phyloP scores from a whole-genome alignment of 2,113 vertebrate species.

The Takifugu bimaculatus region DNA sequence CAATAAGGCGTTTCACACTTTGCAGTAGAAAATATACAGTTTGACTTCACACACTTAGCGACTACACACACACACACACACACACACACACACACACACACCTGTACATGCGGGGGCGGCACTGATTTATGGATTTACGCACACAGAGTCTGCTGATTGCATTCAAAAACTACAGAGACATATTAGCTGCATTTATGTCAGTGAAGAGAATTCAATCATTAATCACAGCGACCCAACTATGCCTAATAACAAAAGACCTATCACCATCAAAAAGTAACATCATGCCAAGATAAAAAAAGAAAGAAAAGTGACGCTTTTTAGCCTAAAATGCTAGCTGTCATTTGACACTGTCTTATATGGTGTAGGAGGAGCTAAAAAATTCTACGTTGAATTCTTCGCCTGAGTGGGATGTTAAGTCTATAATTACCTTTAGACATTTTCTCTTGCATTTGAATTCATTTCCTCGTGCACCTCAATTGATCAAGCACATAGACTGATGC shows the following conservation, averaged over 20 bases:
- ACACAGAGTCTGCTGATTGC: neutral
- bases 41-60: constrained; percentile 36
- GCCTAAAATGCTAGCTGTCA: too few species aligned
- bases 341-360: too few species aligned
- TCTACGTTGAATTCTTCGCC: too few species aligned
- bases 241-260: neutral
- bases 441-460: too few species aligned
- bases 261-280: neutral
- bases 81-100: constrained; percentile 9
- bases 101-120: neutral
- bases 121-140: neutral
- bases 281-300: too few species aligned
- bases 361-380: too few species aligned
- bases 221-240: too few species aligned
- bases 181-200: constrained; percentile 7
- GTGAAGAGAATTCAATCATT: neutral
- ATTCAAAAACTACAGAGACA: constrained; percentile 13
- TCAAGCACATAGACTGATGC: constrained; percentile 2
- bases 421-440: too few species aligned
- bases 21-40: constrained; percentile 45
- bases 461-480: constrained; percentile 9
- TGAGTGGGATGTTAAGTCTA: too few species aligned
- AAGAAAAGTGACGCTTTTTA: too few species aligned
- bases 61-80: constrained; percentile 4
- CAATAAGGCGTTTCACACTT: constrained; percentile 61